Base-by-base conservation (phyloP, 1,140 invertebrate species). In the Drosophila pseudoananassae region DNA sequence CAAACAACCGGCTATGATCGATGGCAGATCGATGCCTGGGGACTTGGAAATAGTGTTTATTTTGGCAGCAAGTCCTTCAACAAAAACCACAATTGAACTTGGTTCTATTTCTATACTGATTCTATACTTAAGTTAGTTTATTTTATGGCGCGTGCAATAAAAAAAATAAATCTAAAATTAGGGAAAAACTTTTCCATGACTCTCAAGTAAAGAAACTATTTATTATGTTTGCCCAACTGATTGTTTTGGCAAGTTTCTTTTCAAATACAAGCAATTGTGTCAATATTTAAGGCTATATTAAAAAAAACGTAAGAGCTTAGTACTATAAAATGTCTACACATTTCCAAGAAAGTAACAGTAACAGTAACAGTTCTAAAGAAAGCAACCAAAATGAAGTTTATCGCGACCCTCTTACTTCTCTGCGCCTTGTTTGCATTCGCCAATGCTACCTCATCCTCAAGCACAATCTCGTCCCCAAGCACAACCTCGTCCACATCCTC, bases 61-160 rank as follows among this genome's bases (percentile, higher is more conserved):
- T 64, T 65, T 31, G 45, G 52, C 29, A 51, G 14, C 20, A 23
- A 71, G 52, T 87, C 81, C 82, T 85, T 82, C 82, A 46, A 14
- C 31, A 54, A 47, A 63, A 64, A 45, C 47, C 65, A 69, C 73
- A 70, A 82, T 78, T 78, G 79, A 81, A 60, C 25, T 14, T 20
- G 17, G 12, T 4, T 23, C 14, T 17, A 14, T 46, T 17, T 7
- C 7, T 46, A 2, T 20, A 4, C 23, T 46, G n/a, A n/a, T 23
- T 2, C 43, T 9, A 4, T 10, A 15, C 0, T 1, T 8, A 15
- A 5, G 2, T 38, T 10, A 15, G 12, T 12, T 17, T 20, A 20
- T 3, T 45, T 45, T 8, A 17, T 45, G 40, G 15, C 40, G 40
- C 7, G 1, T 23, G 14, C 7, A 0, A 4, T 15, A 1, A 20